Conservation (phyloP, 1,140 invertebrate species). For the Eriosoma lanigerum region DNA sequence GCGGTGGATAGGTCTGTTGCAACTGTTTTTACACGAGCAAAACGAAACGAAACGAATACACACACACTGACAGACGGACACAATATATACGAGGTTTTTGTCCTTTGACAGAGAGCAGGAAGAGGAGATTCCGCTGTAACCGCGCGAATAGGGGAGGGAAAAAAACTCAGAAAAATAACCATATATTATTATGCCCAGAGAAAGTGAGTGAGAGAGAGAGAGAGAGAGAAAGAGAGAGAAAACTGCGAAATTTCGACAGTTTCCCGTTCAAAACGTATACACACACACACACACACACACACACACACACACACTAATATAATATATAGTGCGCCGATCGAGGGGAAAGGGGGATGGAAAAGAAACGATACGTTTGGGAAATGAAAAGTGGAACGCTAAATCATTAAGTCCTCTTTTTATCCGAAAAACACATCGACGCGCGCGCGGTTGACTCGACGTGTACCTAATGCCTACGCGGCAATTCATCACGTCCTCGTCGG, state of each 20-base stretch:
- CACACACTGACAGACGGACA: not conserved
- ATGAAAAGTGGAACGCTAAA: slow-evolving; percentile 24
- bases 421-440: not conserved
- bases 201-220: not conserved
- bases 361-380: slow-evolving; percentile 26
- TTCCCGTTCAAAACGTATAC: too few species aligned
- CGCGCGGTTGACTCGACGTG: not conserved
- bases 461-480: not conserved
- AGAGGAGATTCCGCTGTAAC: not conserved
- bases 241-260: not conserved
- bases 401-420: slow-evolving; percentile 4
- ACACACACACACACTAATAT: too few species aligned
- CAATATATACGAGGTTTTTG: slow-evolving; percentile 1
- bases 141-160: not conserved
- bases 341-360: too few species aligned
- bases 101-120: too few species aligned
- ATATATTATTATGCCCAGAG: not conserved
- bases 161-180: not conserved
- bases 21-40: not conserved
- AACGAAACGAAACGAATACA: not conserved
- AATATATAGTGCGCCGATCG: too few species aligned
- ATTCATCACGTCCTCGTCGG: not conserved
- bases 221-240: not conserved
- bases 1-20: not conserved
- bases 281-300: too few species aligned